A percentile compares a stretch with the other conserved stretches of the same genome.
Evolutionary conservation across 2,113 vertebrate species (phyloP).

Genomic region (Anarhynchus alexandrinus): DNA sequence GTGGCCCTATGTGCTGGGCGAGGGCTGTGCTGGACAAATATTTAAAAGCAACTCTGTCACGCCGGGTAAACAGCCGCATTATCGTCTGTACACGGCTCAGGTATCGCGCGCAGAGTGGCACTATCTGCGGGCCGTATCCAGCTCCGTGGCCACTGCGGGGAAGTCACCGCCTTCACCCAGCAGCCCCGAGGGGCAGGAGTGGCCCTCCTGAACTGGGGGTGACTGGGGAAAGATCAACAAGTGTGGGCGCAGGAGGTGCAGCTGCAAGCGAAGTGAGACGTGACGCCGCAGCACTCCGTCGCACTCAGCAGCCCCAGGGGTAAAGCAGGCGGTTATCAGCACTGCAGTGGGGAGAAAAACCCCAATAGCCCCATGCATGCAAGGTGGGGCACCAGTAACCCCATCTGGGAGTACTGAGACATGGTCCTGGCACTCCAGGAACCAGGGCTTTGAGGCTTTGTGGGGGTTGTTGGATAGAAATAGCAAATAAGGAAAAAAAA

Average conservation of each 20-base stretch:
- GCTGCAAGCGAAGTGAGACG: fast-evolving
- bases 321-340: not conserved
- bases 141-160: fast-evolving
- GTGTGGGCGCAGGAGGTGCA: not conserved
- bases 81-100: not conserved
- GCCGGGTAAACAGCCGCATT: not conserved
- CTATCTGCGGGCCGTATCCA: not conserved
- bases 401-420: not conserved
- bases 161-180: not conserved
- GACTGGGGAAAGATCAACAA: not conserved
- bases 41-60: not conserved
- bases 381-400: not conserved
- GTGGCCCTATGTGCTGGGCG: not conserved
- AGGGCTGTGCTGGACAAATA: not conserved
- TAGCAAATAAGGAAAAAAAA: not conserved
- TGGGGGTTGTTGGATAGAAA: not conserved
- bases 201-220: not conserved
- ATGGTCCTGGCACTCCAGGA: not conserved
- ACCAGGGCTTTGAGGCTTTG: not conserved
- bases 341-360: not conserved
- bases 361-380: fast-evolving
- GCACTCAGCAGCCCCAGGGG: too few species aligned
- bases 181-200: not conserved
- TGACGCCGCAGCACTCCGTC: not conserved
- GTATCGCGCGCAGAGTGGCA: not conserved